phyloP scores from a whole-genome alignment of 1,140 invertebrate genomes.

The Drosophila sp. region DNA sequence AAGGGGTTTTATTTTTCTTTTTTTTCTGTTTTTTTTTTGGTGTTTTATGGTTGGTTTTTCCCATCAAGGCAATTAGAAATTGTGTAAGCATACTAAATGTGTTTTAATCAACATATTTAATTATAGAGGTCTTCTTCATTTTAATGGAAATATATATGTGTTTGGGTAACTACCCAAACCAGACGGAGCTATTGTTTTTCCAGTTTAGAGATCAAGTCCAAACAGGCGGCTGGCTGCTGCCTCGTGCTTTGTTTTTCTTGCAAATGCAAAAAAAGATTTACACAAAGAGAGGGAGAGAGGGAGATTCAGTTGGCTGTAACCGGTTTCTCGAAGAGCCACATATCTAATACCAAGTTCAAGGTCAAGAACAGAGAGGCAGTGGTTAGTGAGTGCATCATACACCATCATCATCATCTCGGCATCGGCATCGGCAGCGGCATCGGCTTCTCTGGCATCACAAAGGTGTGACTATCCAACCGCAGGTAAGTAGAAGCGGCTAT shows the following conservation, averaged over 20 bases:
- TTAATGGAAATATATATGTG: slow-evolving; percentile 50
- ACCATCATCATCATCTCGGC: background rate
- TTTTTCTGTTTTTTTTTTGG: slow-evolving; percentile 8
- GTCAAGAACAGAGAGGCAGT: slow-evolving; percentile 53
- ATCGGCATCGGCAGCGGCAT: slow-evolving; percentile 21
- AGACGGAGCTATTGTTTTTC: slow-evolving; percentile 37
- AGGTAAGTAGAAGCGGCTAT: background rate
- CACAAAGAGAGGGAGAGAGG: slow-evolving; percentile 32
- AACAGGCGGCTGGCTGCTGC: slow-evolving; percentile 10
- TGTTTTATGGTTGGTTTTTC: slow-evolving; percentile 22
- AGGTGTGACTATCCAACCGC: slow-evolving; percentile 18
- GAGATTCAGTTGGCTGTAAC: slow-evolving; percentile 14
- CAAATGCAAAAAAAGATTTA: slow-evolving; percentile 39
- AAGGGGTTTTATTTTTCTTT: slow-evolving; percentile 11
- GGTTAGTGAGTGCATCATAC: slow-evolving; percentile 54
- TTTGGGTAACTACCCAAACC: background rate
- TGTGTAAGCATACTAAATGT: slow-evolving; percentile 36
- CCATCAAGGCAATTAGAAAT: slow-evolving; percentile 30
- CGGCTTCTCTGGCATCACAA: slow-evolving; percentile 8
- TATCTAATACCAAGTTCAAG: slow-evolving; percentile 79
- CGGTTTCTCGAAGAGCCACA: slow-evolving; percentile 66
- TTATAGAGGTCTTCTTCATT: slow-evolving; percentile 46
- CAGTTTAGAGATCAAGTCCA: slow-evolving; percentile 27
- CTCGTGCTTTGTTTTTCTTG: slow-evolving; percentile 64
- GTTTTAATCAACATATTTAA: slow-evolving; percentile 45